phyloP scores from a whole-genome alignment of 2,888 invertebrate species.

The Ashinkailepas kermadecensis region DNA sequence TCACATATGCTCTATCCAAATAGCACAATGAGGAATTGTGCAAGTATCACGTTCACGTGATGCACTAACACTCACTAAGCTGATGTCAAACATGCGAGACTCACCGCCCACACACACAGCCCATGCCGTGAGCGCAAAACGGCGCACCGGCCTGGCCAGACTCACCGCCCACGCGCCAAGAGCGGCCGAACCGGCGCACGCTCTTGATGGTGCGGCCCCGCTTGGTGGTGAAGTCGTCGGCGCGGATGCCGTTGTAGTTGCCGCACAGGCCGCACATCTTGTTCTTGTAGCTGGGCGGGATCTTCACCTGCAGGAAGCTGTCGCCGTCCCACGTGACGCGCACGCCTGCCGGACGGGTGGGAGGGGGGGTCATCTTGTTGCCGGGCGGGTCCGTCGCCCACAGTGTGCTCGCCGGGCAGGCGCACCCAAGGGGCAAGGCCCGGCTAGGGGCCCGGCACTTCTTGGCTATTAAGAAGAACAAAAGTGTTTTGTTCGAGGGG shows the following conservation, averaged over 20 bases:
- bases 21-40: too few species aligned
- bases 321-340: slow-evolving; percentile 88
- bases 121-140: too few species aligned
- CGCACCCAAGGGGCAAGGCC: too few species aligned
- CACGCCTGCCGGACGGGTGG: slow-evolving; percentile 50
- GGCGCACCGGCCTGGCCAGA: too few species aligned
- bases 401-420: too few species aligned
- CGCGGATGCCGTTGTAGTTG: slow-evolving; percentile 78
- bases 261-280: slow-evolving; percentile 85
- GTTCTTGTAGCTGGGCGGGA: slow-evolving; percentile 65
- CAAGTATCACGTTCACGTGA: too few species aligned
- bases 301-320: slow-evolving; percentile 76
- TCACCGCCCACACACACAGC: slow-evolving; percentile 71
- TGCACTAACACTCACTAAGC: too few species aligned
- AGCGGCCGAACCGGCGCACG: slow-evolving; percentile 65
- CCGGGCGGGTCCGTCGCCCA: too few species aligned
- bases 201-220: slow-evolving; percentile 53
- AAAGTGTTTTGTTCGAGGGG: too few species aligned
- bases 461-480: too few species aligned
- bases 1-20: too few species aligned
- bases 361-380: not conserved
- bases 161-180: slow-evolving; percentile 80
- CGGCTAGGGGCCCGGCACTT: too few species aligned
- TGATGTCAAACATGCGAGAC: slow-evolving; percentile 38
- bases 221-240: slow-evolving; percentile 62